These are phyloP conservation scores for Zeugodacus cucurbitae DNA, from an alignment of 1,140 invertebrate genomes.

Conservation along the genomic window DNA sequence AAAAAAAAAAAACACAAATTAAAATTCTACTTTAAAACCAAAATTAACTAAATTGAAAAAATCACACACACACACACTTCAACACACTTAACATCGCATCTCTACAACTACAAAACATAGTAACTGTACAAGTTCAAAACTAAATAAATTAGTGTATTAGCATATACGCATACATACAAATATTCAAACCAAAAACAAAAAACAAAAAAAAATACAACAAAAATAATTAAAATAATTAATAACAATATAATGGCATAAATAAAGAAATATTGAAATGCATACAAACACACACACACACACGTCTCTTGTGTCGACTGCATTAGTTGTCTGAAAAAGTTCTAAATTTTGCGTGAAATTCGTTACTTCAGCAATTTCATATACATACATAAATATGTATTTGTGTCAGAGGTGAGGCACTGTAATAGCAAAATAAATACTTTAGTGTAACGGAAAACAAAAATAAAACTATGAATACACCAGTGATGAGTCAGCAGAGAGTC, in stretches of 20 bases:
- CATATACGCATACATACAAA: background rate
- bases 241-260: background rate
- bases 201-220: background rate
- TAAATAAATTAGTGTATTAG: background rate
- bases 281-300: background rate
- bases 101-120: conserved; percentile 34
- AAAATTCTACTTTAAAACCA: background rate
- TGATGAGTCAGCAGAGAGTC: too few relatives aligned
- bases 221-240: background rate
- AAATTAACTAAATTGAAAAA: background rate
- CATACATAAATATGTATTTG: background rate
- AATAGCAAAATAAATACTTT: background rate
- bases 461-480: background rate
- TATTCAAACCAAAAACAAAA: background rate
- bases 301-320: conserved; percentile 1
- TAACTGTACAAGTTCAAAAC: conserved; percentile 33
- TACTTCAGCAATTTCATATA: background rate
- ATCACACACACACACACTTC: background rate
- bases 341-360: conserved; percentile 8
- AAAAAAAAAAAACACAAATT: background rate
- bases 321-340: conserved; percentile 23
- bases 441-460: background rate
- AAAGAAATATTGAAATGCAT: background rate
- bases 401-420: background rate
- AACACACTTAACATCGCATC: background rate